Base-by-base conservation (phyloP, 2,797 vertebrate genomes). In the Centroberyx gerrardi region DNA sequence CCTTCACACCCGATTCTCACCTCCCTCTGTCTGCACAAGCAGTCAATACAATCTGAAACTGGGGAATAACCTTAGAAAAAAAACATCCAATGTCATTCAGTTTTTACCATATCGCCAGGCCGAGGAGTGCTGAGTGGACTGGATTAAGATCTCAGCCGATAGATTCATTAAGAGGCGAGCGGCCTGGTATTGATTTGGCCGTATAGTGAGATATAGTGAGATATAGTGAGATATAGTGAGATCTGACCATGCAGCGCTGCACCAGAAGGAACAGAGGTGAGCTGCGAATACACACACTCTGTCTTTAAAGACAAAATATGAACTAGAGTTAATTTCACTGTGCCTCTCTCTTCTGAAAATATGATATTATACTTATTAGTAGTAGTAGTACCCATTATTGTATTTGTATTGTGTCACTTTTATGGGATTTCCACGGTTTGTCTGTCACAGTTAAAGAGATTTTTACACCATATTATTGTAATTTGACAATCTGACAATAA, bases 41-140 rank as follows among this genome's bases (percentile, higher is more conserved):
- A 54, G 46, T 82, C 64, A 28, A 78, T 84, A 64, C 38, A 17
- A 51, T 61, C 31, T 70, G 46, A 81, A 66, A 62, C 69, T 42
- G 27, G 8, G 7, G 22, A 74, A 74, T 54, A 54, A 71, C 66
- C 74, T 58, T 63, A 3, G 46, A 63, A n/a, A 42, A 36, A 36
- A 36, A 36, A 36, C 2, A 36, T 36, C 13, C 28, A 1, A 6
- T 33, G 55, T 46, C 51, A 17, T 42, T 61, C 8, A 0, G 0
- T 46, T 72, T 67, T 76, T 31, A 49, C 31, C 67, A 49, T 22
- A 6, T 42, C 1, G 17, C 60, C 68, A 63, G 71, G 58, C 64
- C 3, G 72, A 15, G 48, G 40, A 77, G 56, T 80, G 88, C 85
- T 86, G 85, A 88, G 76, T 78, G 0, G 82, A 63, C 88, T 27